A percentile compares a stretch with the other conserved stretches of the same genome.
phyloP scores from a whole-genome alignment of 2,797 vertebrate genomes.

The Mustela erminea region DNA sequence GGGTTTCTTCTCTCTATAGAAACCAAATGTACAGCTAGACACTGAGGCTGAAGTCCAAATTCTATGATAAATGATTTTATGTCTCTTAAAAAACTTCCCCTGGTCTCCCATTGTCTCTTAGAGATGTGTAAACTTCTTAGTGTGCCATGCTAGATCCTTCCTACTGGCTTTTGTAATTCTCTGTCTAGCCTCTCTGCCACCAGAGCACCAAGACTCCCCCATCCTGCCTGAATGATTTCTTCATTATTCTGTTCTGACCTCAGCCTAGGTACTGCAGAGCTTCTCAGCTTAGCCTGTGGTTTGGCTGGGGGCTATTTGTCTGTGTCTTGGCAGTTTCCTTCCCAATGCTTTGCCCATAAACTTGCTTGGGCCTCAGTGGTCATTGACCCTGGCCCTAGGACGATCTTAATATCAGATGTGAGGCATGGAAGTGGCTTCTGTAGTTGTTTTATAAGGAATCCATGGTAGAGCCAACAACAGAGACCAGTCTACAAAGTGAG shows the following conservation, averaged over 20 bases:
- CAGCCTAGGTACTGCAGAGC: not conserved
- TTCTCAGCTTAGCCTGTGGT: not conserved
- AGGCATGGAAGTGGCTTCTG: slow-evolving; percentile 19
- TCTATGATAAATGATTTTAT: not conserved
- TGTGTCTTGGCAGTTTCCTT: not conserved
- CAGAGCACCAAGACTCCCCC: not conserved
- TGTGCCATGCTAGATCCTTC: not conserved
- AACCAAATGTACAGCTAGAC: not conserved
- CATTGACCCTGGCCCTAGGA: not conserved
- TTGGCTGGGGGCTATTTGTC: not conserved
- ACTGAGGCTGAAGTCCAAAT: not conserved
- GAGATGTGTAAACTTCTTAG: not conserved
- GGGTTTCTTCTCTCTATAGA: not conserved
- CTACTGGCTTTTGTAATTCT: not conserved
- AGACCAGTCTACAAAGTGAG: not conserved
- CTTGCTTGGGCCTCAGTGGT: not conserved
- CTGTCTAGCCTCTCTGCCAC: not conserved
- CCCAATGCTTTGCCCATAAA: not conserved
- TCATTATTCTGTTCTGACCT: not conserved
- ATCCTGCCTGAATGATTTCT: not conserved
- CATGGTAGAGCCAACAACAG: not conserved
- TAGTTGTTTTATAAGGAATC: not conserved
- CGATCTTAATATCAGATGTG: not conserved
- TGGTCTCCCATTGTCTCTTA: not conserved
- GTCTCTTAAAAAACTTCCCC: not conserved